Conservation (phyloP, 2,797 vertebrate genomes). For the Myotis myotis region DNA sequence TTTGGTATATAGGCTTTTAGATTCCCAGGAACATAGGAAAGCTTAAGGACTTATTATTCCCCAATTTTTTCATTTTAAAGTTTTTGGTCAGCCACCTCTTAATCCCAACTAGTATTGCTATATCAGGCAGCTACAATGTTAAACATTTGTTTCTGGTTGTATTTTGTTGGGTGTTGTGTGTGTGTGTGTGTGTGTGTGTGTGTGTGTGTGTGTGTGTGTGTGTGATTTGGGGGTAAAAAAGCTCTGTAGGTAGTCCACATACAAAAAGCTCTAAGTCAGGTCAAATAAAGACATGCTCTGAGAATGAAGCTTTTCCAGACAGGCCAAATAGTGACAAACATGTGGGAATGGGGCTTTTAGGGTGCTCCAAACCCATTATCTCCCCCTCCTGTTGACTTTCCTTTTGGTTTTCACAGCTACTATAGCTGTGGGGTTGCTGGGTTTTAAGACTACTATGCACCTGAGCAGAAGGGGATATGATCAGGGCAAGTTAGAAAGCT, state of each 20-base stretch:
- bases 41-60: not conserved
- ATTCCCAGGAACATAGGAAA: not conserved
- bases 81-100: not conserved
- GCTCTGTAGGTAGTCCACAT: not conserved
- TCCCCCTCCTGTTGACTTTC: not conserved
- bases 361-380: not conserved
- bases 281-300: not conserved
- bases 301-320: not conserved
- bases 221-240: not conserved
- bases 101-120: not conserved
- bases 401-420: not conserved
- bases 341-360: not conserved
- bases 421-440: not conserved
- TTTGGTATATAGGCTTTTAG: not conserved
- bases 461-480: not conserved
- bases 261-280: not conserved
- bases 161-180: too few species aligned
- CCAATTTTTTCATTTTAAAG: not conserved
- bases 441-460: not conserved
- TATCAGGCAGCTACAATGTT: not conserved
- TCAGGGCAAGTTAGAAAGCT: not conserved
- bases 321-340: not conserved
- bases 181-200: too few species aligned
- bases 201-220: too few species aligned
- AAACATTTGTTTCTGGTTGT: not conserved